Percentiles rank a stretch among this genome's conserved stretches.
Conservation (phyloP, 2,888 invertebrate genomes). For the Choristoneura rosaceana region DNA sequence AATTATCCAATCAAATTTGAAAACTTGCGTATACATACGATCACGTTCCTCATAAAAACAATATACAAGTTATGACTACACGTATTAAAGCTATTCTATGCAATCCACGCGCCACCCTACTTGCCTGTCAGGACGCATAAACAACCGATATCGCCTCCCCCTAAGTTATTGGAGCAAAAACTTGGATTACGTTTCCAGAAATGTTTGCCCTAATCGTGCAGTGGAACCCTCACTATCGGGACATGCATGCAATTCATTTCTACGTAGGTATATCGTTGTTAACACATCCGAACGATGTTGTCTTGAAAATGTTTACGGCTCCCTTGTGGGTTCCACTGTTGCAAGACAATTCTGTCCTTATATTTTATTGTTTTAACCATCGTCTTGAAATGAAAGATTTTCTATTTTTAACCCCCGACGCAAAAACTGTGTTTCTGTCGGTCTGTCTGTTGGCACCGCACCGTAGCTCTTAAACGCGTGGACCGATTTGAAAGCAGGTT, state of each 20-base stretch:
- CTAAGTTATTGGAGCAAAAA: slow-evolving; percentile 33
- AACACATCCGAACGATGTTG: slow-evolving; percentile 16
- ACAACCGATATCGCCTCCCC: slow-evolving; percentile 25
- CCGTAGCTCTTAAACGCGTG: too few relatives aligned
- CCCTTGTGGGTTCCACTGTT: neutral
- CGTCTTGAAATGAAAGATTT: neutral
- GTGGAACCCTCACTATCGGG: slow-evolving; percentile 10
- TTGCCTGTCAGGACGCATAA: neutral
- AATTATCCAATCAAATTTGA: neutral
- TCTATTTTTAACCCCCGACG: too few relatives aligned
- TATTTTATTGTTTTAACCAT: slow-evolving; percentile 3
- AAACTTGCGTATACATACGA: neutral
- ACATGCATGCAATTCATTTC: slow-evolving; percentile 29
- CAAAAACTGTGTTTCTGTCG: too few relatives aligned
- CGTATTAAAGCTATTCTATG: slow-evolving; percentile 18
- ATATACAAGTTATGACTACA: slow-evolving; percentile 1
- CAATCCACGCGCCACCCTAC: slow-evolving; percentile 19
- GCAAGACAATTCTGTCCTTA: slow-evolving; percentile 1
- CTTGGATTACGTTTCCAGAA: slow-evolving; percentile 31
- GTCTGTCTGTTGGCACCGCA: too few relatives aligned
- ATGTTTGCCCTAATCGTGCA: slow-evolving; percentile 30
- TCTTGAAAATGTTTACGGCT: slow-evolving; percentile 16
- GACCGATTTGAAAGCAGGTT: too few relatives aligned
- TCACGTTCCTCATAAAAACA: neutral
- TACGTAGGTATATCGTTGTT: slow-evolving; percentile 15